Evolutionary conservation across 2,113 vertebrate genomes (phyloP), one percentile per base, ranked within the genome.

Genomic region (Epinephelus fuscoguttatus): DNA sequence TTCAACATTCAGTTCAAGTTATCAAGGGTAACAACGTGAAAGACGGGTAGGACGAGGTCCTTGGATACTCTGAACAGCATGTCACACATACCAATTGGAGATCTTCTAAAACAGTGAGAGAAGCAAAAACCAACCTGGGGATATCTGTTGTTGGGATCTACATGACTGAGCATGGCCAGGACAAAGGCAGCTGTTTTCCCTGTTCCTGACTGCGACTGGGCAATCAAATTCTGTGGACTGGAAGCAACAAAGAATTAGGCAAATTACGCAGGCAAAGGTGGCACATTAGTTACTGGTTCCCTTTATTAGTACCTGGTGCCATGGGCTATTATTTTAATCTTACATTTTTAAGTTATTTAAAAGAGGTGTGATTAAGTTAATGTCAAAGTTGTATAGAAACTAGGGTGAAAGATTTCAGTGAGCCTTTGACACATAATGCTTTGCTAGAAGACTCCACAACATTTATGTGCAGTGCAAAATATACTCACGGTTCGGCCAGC

Each of bases 171-270:
- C 98, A 99, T 99, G 71, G 98, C 98, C 93, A 99, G 90, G 64
- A 99, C 97, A 6, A 99, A 99, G 75, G 98, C 98, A 45, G 98
- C 98, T 0, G 98, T 99, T 93, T 99, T 99, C 21, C 98, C 98
- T 19, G 98, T 99, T 52, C 98, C 98, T 0, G 98, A 99, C 94
- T 99, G 98, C 2, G 98, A 99, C 82, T 99, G 98, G 12, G 98
- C 98, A 1, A 99, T 99, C 78, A 99, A 90, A 90, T 99, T 99
- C 95, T 99, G 98, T 47, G 98, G 97, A 75, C 98, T 99, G 55
- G 2, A 86, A 14, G 76, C 53, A 78, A 78, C 10, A 11, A 21
- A 12, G 3, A 60, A 74, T 50, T 27, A 81, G 4, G n/a, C n/a
- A n/a, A n/a, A n/a, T n/a, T n/a, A n/a, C 0, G 0, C 53, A 10